Percentiles rank a stretch among this genome's conserved stretches.
Evolutionary conservation across 2,888 invertebrate species (phyloP).

Genomic region (Acleris holmiana): DNA sequence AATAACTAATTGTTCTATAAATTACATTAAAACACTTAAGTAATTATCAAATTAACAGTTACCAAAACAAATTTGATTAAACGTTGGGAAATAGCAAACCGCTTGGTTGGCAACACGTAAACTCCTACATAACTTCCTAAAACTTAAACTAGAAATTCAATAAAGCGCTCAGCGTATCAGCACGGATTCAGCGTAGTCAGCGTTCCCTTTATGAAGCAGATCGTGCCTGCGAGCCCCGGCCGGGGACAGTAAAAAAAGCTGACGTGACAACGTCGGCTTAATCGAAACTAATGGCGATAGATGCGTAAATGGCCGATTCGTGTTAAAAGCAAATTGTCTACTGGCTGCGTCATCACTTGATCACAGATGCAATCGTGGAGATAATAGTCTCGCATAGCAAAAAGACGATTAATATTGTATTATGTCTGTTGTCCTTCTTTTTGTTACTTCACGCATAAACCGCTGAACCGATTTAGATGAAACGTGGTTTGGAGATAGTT

Average conservation of each 20-base stretch:
- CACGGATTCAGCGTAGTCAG: constrained; percentile 47
- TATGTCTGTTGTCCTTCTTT: no score
- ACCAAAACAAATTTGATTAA: constrained; percentile 1
- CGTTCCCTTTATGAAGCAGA: constrained; percentile 53
- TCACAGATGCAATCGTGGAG: constrained; percentile 1
- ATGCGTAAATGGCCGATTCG: constrained; percentile 35
- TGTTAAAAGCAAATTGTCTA: constrained; percentile 28
- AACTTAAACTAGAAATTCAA: constrained; percentile 41
- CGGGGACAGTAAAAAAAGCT: constrained; percentile 51
- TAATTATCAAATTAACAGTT: no score
- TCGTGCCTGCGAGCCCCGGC: constrained; percentile 44
- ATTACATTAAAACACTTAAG: neutral
- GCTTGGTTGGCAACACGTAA: constrained; percentile 10
- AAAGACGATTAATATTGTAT: no score
- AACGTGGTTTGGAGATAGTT: no score
- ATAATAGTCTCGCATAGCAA: constrained; percentile 3
- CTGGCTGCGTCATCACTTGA: constrained; percentile 14
- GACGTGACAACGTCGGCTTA: constrained; percentile 48
- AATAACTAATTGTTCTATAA: neutral
- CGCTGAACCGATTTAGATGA: no score
- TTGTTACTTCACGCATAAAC: no score
- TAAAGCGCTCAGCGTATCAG: constrained; percentile 47
- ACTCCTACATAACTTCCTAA: constrained; percentile 22
- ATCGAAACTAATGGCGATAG: constrained; percentile 46
- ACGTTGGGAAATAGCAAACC: constrained; percentile 4